Evolutionary conservation across 2,113 vertebrate species (phyloP).

Genomic region (Stegostoma tigrinum): DNA sequence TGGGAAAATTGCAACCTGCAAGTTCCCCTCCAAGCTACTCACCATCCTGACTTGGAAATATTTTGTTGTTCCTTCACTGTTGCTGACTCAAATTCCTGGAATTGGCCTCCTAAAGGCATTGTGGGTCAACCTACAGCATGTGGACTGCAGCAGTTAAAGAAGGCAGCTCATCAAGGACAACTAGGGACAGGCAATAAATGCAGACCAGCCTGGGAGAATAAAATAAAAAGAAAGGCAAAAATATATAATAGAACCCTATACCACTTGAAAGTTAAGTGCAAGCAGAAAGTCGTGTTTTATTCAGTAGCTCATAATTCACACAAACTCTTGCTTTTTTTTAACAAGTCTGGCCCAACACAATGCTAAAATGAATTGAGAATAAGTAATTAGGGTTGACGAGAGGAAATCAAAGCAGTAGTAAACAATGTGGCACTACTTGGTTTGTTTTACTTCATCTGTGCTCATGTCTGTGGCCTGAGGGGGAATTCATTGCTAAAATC

Average conservation of each 20-base stretch:
- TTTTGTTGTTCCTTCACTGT: no score
- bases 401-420: neutral
- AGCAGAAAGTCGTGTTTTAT: neutral
- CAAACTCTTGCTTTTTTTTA: neutral
- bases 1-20: no score
- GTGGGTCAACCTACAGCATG: no score
- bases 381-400: neutral
- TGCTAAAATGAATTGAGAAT: neutral
- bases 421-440: neutral
- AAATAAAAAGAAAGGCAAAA: neutral
- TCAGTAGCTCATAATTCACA: neutral
- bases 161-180: no score
- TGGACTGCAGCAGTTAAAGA: no score
- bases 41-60: no score
- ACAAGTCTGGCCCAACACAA: neutral
- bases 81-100: no score
- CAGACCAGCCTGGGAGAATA: no score
- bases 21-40: no score
- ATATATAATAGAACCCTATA: neutral
- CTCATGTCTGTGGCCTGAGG: neutral
- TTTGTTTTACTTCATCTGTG: neutral
- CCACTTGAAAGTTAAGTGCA: neutral
- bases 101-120: no score
- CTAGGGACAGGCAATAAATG: no score
- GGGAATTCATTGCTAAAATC: neutral